Evolutionary conservation across 2,797 vertebrate genomes (phyloP).

Genomic region (Centroberyx gerrardi): DNA sequence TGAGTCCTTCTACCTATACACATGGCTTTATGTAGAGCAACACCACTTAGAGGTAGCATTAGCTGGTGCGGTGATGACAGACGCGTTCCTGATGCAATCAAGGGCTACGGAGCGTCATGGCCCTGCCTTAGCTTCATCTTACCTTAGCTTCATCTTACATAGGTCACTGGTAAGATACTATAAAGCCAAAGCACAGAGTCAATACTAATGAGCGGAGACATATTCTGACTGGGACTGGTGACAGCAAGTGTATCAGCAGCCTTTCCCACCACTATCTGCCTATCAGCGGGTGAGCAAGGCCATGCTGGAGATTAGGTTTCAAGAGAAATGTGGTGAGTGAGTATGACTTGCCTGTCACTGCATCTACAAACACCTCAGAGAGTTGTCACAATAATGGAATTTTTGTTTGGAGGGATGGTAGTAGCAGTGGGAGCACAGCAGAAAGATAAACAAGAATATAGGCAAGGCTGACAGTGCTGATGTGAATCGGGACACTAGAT

Average conservation of each 20-base stretch:
- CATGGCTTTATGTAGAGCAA: slow-evolving; percentile 53
- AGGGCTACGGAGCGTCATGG: slow-evolving; percentile 62
- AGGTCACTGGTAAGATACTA: slow-evolving; percentile 65
- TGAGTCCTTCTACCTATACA: slow-evolving; percentile 51
- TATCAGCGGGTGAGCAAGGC: slow-evolving; percentile 80
- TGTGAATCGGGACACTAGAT: slow-evolving; percentile 64
- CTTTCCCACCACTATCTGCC: slow-evolving; percentile 71
- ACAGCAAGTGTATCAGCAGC: slow-evolving; percentile 74
- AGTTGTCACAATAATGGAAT: slow-evolving; percentile 83
- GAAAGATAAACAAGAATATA: slow-evolving; percentile 75
- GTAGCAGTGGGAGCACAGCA: slow-evolving; percentile 65
- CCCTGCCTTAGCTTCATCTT: slow-evolving; percentile 61
- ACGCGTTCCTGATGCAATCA: slow-evolving; percentile 62
- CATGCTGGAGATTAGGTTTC: slow-evolving; percentile 82
- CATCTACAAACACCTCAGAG: slow-evolving; percentile 83
- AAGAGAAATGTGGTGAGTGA: slow-evolving; percentile 77
- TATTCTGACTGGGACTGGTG: slow-evolving; percentile 71
- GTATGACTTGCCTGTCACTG: slow-evolving; percentile 80
- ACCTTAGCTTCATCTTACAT: slow-evolving; percentile 64
- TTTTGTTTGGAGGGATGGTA: slow-evolving; percentile 77
- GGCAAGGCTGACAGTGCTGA: slow-evolving; percentile 68
- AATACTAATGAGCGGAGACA: slow-evolving; percentile 76
- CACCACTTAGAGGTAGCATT: slow-evolving; percentile 54
- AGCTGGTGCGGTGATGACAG: slow-evolving; percentile 50
- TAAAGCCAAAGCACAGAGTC: slow-evolving; percentile 70